Conservation (phyloP, 2,113 vertebrate species). For the Rhea pennata region DNA sequence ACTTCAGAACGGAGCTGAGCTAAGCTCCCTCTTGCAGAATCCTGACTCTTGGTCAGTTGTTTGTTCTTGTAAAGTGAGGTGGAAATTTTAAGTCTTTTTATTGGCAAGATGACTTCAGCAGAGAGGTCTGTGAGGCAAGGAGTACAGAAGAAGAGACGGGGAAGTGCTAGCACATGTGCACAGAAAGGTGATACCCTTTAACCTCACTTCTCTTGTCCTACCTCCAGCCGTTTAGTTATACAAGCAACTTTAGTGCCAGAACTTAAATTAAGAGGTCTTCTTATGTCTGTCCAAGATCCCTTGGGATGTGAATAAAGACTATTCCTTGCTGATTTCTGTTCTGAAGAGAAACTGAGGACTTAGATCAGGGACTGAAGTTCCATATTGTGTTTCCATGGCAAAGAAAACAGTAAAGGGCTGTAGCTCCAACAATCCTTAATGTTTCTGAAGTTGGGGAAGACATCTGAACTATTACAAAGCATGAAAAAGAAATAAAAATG, state of each 20-base stretch:
- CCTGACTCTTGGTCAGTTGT: too few species aligned
- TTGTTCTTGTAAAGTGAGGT: too few species aligned
- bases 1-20: background rate
- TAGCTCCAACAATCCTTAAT: background rate
- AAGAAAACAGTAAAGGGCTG: background rate
- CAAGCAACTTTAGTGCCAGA: background rate
- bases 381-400: background rate
- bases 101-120: background rate
- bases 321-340: background rate
- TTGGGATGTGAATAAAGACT: background rate
- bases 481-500: background rate
- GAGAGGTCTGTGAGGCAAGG: background rate
- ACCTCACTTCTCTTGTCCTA: fast-evolving
- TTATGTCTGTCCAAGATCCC: background rate
- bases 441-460: background rate
- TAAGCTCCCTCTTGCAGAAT: too few species aligned
- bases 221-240: background rate
- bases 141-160: background rate
- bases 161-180: background rate
- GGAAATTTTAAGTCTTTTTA: background rate
- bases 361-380: background rate
- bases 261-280: background rate
- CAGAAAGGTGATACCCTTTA: background rate
- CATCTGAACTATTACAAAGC: background rate
- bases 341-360: background rate